Base-by-base conservation (phyloP, 1,140 invertebrate genomes). In the Bombus balteatus region DNA sequence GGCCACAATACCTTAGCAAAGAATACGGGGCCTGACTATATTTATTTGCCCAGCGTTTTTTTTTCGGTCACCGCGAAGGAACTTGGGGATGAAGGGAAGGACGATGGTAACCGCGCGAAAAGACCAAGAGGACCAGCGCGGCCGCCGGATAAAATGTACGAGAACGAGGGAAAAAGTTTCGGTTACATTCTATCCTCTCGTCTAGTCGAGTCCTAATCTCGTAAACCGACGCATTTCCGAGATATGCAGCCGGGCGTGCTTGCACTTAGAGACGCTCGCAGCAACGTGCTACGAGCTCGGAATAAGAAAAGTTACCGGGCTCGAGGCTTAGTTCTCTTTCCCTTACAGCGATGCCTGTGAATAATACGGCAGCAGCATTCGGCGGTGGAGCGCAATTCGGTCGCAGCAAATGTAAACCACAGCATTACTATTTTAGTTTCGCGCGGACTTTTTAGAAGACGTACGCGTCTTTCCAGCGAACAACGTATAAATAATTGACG, bases 1-100 rank as follows among this genome's bases (percentile, higher is more conserved):
- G 89, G 76, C 91, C 90, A 91, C 91, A 91, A 92, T 92, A 85
- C 85, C 88, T 87, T 73, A 81, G 87, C 88, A 87, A 88, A 92
- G 91, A 92, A 92, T 92, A 92, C 91, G 85, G 59, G n/a, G 28
- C 59, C 18, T 22, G 85, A 87, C 18, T 90, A 83, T 92, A 92
- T 92, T 92, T 92, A 92, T 92, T 91, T 88, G 91, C 75, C 79
- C 71, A 74, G 68, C 13, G 10, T 15, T 43, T 34, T 43, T 68
- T 6, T 81, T 89, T 22, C 78, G 70, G 68, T 57, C 72, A 32
- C 32, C 83, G 79, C 78, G 59, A 68, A 72, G 65, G 72, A 62
- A 78, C 68, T 37, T 53, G 62, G 15, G 65, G 57, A 53, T 10
- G 57, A 15, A 81, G 79, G 76, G 66, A 66, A 76, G 71, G 65